These are phyloP conservation scores for Rhincodon typus DNA, from an alignment of 2,797 vertebrate species.

Conservation along the genomic window DNA sequence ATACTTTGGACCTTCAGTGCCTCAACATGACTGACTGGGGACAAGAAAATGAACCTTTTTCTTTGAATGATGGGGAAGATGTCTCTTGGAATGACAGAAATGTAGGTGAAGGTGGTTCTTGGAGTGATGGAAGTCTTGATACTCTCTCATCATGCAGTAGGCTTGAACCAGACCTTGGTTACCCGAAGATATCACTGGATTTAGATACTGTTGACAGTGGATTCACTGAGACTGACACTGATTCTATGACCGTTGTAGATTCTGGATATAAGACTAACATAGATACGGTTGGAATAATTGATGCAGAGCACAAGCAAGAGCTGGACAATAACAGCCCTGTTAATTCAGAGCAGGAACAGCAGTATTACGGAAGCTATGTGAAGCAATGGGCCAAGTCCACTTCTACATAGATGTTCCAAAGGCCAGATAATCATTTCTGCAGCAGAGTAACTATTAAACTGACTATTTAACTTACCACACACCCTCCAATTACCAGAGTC, in stretches of 20 bases:
- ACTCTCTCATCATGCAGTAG: conserved; percentile 55
- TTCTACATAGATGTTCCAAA: conserved; percentile 13
- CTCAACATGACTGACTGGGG: conserved; percentile 8
- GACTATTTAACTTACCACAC: too few relatives aligned
- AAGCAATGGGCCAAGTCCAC: conserved; percentile 60
- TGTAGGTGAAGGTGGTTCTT: conserved; percentile 55
- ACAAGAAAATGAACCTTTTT: conserved; percentile 11
- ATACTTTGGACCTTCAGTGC: background rate
- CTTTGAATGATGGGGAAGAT: conserved; percentile 40
- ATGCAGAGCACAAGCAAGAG: background rate
- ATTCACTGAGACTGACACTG: conserved; percentile 78
- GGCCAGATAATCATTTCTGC: too few relatives aligned
- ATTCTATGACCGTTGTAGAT: conserved; percentile 65
- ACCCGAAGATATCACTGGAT: conserved; percentile 68
- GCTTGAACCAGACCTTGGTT: conserved; percentile 62
- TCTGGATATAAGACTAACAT: conserved; percentile 49
- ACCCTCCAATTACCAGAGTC: too few relatives aligned
- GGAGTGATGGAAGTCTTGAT: conserved; percentile 49
- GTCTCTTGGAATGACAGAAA: conserved; percentile 42
- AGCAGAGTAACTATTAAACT: too few relatives aligned
- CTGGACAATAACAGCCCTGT: background rate
- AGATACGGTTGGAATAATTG: conserved; percentile 31
- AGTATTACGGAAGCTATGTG: conserved; percentile 57
- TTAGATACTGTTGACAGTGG: conserved; percentile 84
- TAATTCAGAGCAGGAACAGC: conserved; percentile 40